Evolutionary conservation across 2,797 vertebrate genomes (phyloP).

Genomic region (Cyclopterus lumpus): DNA sequence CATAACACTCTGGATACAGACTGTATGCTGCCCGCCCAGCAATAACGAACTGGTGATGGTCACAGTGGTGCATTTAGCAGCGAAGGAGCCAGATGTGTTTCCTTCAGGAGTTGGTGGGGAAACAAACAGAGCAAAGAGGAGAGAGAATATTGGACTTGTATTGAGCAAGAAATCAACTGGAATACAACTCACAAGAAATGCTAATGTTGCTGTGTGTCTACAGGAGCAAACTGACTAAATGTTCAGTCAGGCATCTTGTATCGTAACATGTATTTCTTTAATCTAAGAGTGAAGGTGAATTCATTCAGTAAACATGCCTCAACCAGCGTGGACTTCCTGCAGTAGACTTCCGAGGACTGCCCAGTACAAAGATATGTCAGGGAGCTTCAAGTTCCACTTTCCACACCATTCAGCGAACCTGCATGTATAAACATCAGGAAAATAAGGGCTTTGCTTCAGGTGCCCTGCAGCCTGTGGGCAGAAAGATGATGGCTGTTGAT

Average conservation of each 20-base stretch:
- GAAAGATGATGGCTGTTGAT: conserved; percentile 44
- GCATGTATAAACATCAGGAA: not conserved
- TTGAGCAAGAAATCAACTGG: not conserved
- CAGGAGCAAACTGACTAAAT: not conserved
- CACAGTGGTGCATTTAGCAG: not conserved
- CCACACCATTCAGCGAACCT: not conserved
- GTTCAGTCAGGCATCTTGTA: not conserved
- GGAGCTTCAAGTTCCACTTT: not conserved
- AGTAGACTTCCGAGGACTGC: not conserved
- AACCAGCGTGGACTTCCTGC: not conserved
- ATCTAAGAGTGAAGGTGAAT: not conserved
- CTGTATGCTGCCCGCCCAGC: not conserved
- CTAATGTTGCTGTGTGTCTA: not conserved
- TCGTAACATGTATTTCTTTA: not conserved
- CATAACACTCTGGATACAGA: not conserved
- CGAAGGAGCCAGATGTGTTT: not conserved
- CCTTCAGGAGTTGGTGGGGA: not conserved
- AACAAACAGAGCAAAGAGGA: not conserved
- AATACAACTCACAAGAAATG: not conserved
- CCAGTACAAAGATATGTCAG: not conserved
- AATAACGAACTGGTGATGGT: not conserved
- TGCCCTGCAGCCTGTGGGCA: conserved; percentile 11
- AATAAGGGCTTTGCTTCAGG: conserved; percentile 15
- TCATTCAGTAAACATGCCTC: not conserved
- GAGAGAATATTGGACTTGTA: not conserved